Evolutionary conservation across 1,140 invertebrate genomes (phyloP).

Genomic region (Drosophila prosaltans): DNA sequence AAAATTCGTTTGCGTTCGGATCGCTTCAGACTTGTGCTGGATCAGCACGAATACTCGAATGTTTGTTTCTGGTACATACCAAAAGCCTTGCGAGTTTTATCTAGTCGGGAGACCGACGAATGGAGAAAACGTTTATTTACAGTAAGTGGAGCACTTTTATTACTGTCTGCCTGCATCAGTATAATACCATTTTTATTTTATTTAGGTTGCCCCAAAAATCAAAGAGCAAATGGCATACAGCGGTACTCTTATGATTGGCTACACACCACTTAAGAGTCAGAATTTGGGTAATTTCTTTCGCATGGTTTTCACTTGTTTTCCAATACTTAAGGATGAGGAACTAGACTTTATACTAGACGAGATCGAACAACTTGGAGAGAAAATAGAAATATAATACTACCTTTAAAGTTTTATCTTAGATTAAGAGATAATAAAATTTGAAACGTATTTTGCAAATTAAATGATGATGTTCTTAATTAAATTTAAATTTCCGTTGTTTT

Average conservation of each 20-base stretch:
- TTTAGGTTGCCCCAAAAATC: constrained; percentile 91
- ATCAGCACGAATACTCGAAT: constrained; percentile 89
- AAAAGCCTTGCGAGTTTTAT: constrained; percentile 86
- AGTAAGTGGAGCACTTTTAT: constrained; percentile 72
- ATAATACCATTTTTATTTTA: neutral
- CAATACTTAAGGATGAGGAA: constrained; percentile 83
- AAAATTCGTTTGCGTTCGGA: constrained; percentile 82
- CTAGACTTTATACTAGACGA: constrained; percentile 73
- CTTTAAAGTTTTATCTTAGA: neutral
- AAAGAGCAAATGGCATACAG: constrained; percentile 91
- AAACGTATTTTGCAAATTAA: constrained; percentile 1
- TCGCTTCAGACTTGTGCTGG: constrained; percentile 86
- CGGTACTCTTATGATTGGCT: constrained; percentile 93
- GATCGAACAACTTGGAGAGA: constrained; percentile 73
- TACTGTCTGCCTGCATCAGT: neutral
- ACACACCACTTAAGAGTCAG: constrained; percentile 89
- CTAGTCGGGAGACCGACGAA: constrained; percentile 84
- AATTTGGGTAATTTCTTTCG: constrained; percentile 93
- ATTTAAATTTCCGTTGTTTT: neutral
- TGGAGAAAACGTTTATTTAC: constrained; percentile 88
- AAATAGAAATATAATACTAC: constrained; percentile 20
- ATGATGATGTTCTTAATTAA: neutral
- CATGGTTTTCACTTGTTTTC: constrained; percentile 92
- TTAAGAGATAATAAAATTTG: neutral
- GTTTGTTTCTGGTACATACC: constrained; percentile 98